Evolutionary conservation across 2,797 vertebrate species (phyloP).

Genomic region (Cichlasoma orientale): DNA sequence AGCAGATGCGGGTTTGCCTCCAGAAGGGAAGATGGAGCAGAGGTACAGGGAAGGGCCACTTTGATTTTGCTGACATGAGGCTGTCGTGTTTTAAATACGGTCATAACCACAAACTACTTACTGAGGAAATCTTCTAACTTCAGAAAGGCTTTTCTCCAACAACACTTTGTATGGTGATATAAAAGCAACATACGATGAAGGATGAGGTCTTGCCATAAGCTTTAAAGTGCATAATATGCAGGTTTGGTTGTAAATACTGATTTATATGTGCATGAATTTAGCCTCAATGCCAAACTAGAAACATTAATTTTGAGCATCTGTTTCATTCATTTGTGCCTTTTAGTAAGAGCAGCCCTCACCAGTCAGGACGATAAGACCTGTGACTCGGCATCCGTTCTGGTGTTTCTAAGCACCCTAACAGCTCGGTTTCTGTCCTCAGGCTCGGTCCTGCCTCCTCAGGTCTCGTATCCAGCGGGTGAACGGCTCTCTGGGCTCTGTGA

Average conservation of each 20-base stretch:
- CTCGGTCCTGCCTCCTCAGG: constrained; percentile 65
- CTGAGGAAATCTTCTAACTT: background rate
- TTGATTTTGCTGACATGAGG: background rate
- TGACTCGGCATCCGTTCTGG: background rate
- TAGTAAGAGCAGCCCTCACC: background rate
- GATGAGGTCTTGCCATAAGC: background rate
- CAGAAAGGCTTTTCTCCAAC: background rate
- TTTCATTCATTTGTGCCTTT: background rate
- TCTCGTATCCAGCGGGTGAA: constrained; percentile 77
- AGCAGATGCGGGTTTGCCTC: background rate
- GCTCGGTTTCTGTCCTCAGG: constrained; percentile 25
- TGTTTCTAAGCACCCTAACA: background rate
- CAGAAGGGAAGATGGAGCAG: background rate
- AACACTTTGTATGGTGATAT: background rate
- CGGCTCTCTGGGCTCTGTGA: constrained; percentile 76
- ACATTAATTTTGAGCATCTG: background rate
- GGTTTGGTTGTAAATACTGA: background rate
- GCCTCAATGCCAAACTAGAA: background rate
- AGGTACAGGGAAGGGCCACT: constrained; percentile 34
- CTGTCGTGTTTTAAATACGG: background rate
- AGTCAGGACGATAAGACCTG: background rate
- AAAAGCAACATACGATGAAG: background rate
- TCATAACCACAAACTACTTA: background rate
- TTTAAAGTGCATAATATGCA: background rate
- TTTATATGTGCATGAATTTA: background rate